Conservation (phyloP, 2,888 invertebrate species). For the Amaurobius ferox region DNA sequence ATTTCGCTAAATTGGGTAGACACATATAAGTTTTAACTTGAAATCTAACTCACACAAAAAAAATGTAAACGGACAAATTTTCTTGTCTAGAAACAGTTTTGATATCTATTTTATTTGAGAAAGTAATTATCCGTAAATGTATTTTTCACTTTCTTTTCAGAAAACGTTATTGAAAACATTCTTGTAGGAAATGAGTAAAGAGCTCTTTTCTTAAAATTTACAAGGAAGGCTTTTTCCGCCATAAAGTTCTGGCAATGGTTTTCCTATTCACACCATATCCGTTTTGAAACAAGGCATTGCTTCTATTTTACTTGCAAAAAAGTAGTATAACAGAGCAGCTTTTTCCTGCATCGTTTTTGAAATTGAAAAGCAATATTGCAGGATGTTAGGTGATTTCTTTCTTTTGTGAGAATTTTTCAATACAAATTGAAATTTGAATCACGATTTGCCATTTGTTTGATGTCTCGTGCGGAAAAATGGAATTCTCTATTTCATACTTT, state of each 20-base stretch:
- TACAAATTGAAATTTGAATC: conserved; percentile 16
- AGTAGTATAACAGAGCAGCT: background rate
- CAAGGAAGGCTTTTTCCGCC: background rate
- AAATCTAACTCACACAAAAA: too few relatives aligned
- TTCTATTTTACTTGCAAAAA: conserved; percentile 11
- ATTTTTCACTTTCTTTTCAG: background rate
- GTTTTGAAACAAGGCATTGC: background rate
- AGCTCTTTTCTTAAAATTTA: background rate
- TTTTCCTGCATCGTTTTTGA: conserved; percentile 18
- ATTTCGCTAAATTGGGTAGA: too few relatives aligned
- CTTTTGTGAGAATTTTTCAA: background rate
- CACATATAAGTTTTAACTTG: too few relatives aligned
- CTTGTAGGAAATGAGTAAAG: background rate
- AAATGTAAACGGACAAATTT: too few relatives aligned
- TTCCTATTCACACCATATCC: conserved; percentile 9
- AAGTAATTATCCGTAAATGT: too few relatives aligned
- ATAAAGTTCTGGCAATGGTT: background rate
- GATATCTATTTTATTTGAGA: too few relatives aligned
- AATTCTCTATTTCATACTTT: too few relatives aligned
- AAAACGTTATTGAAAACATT: background rate
- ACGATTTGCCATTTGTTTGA: conserved; percentile 9
- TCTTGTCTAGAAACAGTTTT: too few relatives aligned
- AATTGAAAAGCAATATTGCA: conserved; percentile 12
- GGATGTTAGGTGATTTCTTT: conserved; percentile 18
- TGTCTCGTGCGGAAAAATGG: too few relatives aligned